phyloP scores from a whole-genome alignment of 2,888 invertebrate species.

The Eudemis profundana region DNA sequence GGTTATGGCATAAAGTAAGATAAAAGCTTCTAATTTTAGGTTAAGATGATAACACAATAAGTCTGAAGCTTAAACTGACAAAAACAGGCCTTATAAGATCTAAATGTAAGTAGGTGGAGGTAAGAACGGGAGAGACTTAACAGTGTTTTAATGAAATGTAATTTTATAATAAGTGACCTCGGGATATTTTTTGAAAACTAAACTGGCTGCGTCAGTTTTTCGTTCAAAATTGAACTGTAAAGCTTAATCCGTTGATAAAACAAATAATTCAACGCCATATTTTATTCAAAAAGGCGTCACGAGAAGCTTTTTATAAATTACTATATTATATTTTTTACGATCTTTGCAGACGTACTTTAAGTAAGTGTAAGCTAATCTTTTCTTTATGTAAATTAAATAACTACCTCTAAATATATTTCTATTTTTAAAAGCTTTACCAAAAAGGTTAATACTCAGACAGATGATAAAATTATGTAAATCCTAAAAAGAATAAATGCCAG shows the following conservation, averaged over 20 bases:
- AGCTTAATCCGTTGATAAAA: too few species aligned
- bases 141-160: too few species aligned
- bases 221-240: too few species aligned
- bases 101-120: background rate
- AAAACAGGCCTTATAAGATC: background rate
- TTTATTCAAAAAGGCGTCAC: background rate
- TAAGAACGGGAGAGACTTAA: too few species aligned
- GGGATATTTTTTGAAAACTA: too few species aligned
- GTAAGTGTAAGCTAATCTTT: background rate
- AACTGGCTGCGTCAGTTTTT: too few species aligned
- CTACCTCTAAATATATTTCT: background rate
- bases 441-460: too few species aligned
- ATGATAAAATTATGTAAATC: background rate
- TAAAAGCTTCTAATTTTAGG: slow-evolving; percentile 19
- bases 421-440: background rate
- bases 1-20: slow-evolving; percentile 17
- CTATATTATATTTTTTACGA: background rate
- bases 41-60: background rate
- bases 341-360: background rate
- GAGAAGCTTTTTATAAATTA: background rate
- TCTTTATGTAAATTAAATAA: background rate
- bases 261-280: too few species aligned
- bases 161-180: too few species aligned
- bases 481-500: too few species aligned
- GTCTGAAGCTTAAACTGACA: background rate